Conservation (phyloP, 2,113 vertebrate species). For the Polypterus bichir region DNA sequence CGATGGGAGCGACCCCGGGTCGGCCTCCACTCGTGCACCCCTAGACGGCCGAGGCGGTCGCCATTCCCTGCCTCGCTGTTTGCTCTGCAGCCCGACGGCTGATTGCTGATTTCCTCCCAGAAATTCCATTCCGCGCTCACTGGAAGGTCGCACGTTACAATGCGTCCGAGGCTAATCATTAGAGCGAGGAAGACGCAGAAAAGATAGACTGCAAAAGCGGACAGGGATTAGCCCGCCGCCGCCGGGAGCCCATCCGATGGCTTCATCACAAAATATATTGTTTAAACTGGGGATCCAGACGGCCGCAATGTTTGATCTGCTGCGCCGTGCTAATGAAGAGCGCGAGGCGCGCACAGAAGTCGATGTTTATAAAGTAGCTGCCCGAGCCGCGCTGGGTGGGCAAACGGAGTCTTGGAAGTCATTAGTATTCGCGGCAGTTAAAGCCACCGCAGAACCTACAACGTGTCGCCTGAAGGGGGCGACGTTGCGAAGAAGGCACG, state of each 20-base stretch:
- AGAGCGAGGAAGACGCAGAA: constrained; percentile 52
- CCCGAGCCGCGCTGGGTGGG: no score
- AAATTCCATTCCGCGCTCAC: constrained; percentile 47
- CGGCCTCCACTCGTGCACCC: constrained; percentile 31
- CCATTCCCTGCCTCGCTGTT: constrained; percentile 41
- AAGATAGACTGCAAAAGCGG: constrained; percentile 46
- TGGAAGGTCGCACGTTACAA: constrained; percentile 41
- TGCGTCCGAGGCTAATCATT: constrained; percentile 56
- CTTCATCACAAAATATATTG: constrained; percentile 51
- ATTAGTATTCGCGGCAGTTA: no score
- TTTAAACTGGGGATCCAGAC: constrained; percentile 49
- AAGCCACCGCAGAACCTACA: no score
- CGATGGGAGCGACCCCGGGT: constrained; percentile 56
- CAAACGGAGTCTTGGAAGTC: no score
- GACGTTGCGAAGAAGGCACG: no score
- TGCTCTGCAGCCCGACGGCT: constrained; percentile 54
- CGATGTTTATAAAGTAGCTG: no score
- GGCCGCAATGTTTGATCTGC: constrained; percentile 57
- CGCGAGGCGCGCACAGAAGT: no score
- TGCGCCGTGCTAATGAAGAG: no score
- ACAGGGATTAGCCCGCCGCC: constrained; percentile 43
- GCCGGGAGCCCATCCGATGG: no score
- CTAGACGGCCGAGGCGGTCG: constrained; percentile 21
- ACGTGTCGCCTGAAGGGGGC: no score
- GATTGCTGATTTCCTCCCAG: constrained; percentile 63